Conservation (phyloP, 1,140 invertebrate species). For the Drosophila yakuba region DNA sequence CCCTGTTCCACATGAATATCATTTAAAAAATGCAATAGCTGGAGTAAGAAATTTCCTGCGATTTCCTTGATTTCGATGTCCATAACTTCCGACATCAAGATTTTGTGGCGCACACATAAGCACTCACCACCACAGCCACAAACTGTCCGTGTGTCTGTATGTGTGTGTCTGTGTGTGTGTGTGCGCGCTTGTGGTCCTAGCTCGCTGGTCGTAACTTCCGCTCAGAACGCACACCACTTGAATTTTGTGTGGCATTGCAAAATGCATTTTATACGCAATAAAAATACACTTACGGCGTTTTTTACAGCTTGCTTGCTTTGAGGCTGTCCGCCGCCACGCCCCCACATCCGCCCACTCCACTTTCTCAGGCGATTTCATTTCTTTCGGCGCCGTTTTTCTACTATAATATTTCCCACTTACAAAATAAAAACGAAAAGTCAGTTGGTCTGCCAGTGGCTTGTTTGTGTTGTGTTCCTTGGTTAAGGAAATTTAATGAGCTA, state of each 20-base stretch:
- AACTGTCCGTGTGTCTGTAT: background rate
- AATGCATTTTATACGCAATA: slow-evolving; percentile 83
- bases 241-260: slow-evolving; percentile 78
- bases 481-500: slow-evolving; percentile 79
- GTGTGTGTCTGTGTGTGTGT: slow-evolving; percentile 8
- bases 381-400: slow-evolving; percentile 71
- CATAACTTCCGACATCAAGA: slow-evolving; percentile 67
- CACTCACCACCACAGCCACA: slow-evolving; percentile 14
- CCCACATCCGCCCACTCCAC: background rate
- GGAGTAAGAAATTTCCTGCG: slow-evolving; percentile 24
- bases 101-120: slow-evolving; percentile 25
- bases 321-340: slow-evolving; percentile 3
- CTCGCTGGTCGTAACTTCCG: slow-evolving; percentile 75
- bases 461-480: slow-evolving; percentile 47
- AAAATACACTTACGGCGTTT: slow-evolving; percentile 78
- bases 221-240: slow-evolving; percentile 71
- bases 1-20: slow-evolving; percentile 19
- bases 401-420: slow-evolving; percentile 77
- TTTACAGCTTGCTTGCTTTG: slow-evolving; percentile 64
- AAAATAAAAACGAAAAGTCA: slow-evolving; percentile 73
- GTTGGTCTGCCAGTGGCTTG: slow-evolving; percentile 47
- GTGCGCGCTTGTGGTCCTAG: slow-evolving; percentile 24
- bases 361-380: slow-evolving; percentile 32
- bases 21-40: slow-evolving; percentile 15
- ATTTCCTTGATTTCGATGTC: slow-evolving; percentile 39